These are phyloP conservation scores for Coranthus polyacanthus DNA, from an alignment of 2,797 vertebrate species.

Conservation along the genomic window DNA sequence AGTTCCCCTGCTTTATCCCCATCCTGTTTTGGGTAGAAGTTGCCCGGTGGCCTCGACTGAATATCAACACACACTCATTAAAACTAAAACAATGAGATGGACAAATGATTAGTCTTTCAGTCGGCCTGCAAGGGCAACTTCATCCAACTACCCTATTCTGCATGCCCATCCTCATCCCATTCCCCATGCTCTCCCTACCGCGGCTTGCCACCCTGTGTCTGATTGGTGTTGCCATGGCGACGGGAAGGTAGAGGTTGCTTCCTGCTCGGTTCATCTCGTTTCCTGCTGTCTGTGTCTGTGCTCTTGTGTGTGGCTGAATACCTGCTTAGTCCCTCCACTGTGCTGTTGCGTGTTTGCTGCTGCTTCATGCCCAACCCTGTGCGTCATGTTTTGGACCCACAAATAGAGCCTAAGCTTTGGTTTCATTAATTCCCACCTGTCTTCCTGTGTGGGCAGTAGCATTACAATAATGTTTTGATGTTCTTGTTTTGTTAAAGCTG, in stretches of 20 bases:
- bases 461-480: constrained; percentile 34
- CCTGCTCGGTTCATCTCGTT: constrained; percentile 57
- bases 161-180: constrained; percentile 59
- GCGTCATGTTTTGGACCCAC: constrained; percentile 33
- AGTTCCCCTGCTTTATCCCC: constrained; percentile 9
- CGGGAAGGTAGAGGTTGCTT: constrained; percentile 66
- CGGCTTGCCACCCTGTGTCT: constrained; percentile 51
- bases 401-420: constrained; percentile 25
- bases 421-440: constrained; percentile 53
- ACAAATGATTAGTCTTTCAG: constrained; percentile 46
- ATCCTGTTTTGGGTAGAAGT: constrained; percentile 63
- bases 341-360: constrained; percentile 48
- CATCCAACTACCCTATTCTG: constrained; percentile 60
- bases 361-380: constrained; percentile 27
- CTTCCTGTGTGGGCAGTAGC: constrained; percentile 36
- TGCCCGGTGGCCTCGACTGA: constrained; percentile 61
- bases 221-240: constrained; percentile 77
- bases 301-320: constrained; percentile 63
- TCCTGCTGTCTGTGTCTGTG: constrained; percentile 62
- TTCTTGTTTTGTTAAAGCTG: constrained; percentile 44
- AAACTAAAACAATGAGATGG: constrained; percentile 34
- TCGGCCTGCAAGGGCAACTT: constrained; percentile 73
- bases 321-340: constrained; percentile 51
- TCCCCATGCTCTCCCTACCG: constrained; percentile 17
- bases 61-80: constrained; percentile 16